Base-by-base conservation (phyloP, 2,888 invertebrate genomes). In the Sclerodermus sp. region DNA sequence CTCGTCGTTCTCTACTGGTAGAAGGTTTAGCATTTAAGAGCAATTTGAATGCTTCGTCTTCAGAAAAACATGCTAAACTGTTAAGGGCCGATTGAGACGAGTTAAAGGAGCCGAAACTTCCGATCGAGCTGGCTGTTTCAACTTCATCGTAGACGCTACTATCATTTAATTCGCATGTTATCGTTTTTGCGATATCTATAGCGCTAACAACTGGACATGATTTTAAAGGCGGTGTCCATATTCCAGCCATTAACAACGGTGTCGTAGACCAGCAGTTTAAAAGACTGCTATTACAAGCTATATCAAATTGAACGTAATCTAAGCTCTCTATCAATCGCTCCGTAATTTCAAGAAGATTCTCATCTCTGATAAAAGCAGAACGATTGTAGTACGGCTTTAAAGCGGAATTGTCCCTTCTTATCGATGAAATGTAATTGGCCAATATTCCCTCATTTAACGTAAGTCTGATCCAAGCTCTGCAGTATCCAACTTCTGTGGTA, bases 201-300 rank as follows among this genome's bases (percentile, higher is more conserved):
- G 89, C 90, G 47, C 87, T 84, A 64, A 86, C 84, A 30, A 88
- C 82, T 13, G 91, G 90, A 62, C 87, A 88, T 3, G 87, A 84
- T 72, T 88, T 87, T 71, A 91, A 82, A 8, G 90, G 88, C 0
- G 91, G 89, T 1, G 89, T 86, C 90, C 92, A 93, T 45, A 93
- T 82, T 3, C 94, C 95, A 12, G 93, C 90, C 65, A 94, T 79
- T 71, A 90, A 83, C 34, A 96, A 79, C 0, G 95, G 89, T 36
- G 89, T 87, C 64, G 88, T 87, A 0, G 90, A 88, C 96, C 96
- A 97, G 47, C 86, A 85, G 78, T 96, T 96, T 0, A 96, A 80
- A 17, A 95, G 81, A 73, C 93, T 93, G 45, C 86, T 83, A 54
- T 88, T 84, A 65, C 85, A 85, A 9, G 87, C 83, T 1, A 78